Percentiles rank a stretch among this genome's conserved stretches.
These are phyloP conservation scores for Papilio helenus DNA, from an alignment of 1,140 invertebrate species.

Conservation along the genomic window DNA sequence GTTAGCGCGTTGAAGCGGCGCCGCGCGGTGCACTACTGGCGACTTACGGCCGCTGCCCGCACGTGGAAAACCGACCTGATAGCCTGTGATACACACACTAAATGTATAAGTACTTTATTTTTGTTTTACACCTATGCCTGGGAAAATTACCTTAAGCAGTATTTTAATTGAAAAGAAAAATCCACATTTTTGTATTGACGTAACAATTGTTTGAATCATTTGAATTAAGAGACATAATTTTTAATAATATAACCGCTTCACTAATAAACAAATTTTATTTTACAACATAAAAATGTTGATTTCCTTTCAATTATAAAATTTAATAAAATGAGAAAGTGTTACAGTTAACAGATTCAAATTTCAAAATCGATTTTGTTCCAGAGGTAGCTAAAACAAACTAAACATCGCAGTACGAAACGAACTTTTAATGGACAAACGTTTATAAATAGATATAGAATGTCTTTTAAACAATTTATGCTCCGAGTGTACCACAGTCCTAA, in stretches of 20 bases:
- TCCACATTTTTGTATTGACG: not conserved
- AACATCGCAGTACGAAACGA: too few species aligned
- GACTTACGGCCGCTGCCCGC: constrained; percentile 60
- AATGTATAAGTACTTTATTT: constrained; percentile 43
- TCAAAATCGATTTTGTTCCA: too few species aligned
- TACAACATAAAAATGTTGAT: too few species aligned
- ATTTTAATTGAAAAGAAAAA: not conserved
- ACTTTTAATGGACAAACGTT: too few species aligned
- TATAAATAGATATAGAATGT: too few species aligned
- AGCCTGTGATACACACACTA: constrained; percentile 53
- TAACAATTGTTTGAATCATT: not conserved
- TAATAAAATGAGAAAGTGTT: too few species aligned
- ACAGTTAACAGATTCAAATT: too few species aligned
- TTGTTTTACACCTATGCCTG: not conserved
- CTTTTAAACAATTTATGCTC: too few species aligned
- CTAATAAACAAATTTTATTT: too few species aligned
- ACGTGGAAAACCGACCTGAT: constrained; percentile 69
- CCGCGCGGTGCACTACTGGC: constrained; percentile 72
- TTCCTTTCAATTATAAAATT: too few species aligned
- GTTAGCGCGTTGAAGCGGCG: constrained; percentile 64
- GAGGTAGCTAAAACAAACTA: too few species aligned
- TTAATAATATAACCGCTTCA: not conserved
- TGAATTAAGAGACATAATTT: not conserved
- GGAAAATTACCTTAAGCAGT: not conserved
- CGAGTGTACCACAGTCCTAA: constrained; percentile 44